phyloP scores from a whole-genome alignment of 2,113 vertebrate genomes.

The human (Homo sapiens) region GRCh38 chr7:112396501-112397000 shows the following conservation, averaged over 20 bases:
- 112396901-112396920: neutral
- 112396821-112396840: neutral
- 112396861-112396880: neutral
- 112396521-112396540: neutral
- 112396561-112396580: neutral
- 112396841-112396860: neutral
- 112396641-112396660: neutral
- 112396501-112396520: neutral
- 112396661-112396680: slow-evolving; percentile 20
- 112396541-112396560: neutral
- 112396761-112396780: neutral
- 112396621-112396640: neutral
- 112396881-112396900: neutral
- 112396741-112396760: neutral
- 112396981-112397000: neutral
- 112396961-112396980: neutral
- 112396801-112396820: neutral
- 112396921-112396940: neutral
- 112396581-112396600: neutral
- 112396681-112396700: neutral
- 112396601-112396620: neutral
- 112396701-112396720: neutral
- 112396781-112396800: neutral
- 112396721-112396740: neutral
- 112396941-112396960: neutral